These are phyloP conservation scores for Bilobella aurantiaca DNA, from an alignment of 1,140 invertebrate species.

Conservation along the genomic window DNA sequence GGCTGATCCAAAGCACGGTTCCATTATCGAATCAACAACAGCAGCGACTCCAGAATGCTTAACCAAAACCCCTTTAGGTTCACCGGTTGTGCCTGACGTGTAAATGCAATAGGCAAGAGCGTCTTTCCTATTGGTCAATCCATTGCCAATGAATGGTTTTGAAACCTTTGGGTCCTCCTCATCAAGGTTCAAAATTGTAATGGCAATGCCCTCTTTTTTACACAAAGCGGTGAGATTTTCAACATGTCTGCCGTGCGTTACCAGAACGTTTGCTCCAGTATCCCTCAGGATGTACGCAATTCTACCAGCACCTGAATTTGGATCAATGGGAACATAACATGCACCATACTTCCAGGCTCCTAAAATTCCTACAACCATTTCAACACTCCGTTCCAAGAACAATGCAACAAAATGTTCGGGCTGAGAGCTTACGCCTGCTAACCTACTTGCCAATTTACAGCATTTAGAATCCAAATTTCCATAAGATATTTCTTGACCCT, in stretches of 20 bases:
- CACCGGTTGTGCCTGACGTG: slow-evolving; percentile 18
- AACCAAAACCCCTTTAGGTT: slow-evolving; percentile 17
- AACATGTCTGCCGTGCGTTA: slow-evolving; percentile 42
- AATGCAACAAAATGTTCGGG: slow-evolving; percentile 48
- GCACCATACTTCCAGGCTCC: slow-evolving; percentile 68
- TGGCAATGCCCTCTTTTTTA: not conserved
- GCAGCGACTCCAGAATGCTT: slow-evolving; percentile 1
- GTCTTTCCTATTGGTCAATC: slow-evolving; percentile 56
- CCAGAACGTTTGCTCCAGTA: slow-evolving; percentile 50
- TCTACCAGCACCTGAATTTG: slow-evolving; percentile 57
- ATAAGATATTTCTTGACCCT: not conserved
- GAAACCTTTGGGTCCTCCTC: not conserved
- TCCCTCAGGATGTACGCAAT: slow-evolving; percentile 66
- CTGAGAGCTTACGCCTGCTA: not conserved
- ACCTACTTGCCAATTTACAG: not conserved
- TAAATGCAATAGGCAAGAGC: slow-evolving; percentile 35
- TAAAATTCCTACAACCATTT: slow-evolving; percentile 56
- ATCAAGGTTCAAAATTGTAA: not conserved
- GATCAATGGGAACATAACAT: slow-evolving; percentile 68
- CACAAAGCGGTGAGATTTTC: no score
- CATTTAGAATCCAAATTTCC: not conserved
- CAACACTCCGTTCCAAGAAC: slow-evolving; percentile 60
- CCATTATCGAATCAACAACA: not conserved
- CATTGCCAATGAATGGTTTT: slow-evolving; percentile 51
- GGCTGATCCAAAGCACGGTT: no score